Evolutionary conservation across 2,888 invertebrate species (phyloP), one percentile per base, ranked within the genome.

Genomic region (Tinea semifulvella): DNA sequence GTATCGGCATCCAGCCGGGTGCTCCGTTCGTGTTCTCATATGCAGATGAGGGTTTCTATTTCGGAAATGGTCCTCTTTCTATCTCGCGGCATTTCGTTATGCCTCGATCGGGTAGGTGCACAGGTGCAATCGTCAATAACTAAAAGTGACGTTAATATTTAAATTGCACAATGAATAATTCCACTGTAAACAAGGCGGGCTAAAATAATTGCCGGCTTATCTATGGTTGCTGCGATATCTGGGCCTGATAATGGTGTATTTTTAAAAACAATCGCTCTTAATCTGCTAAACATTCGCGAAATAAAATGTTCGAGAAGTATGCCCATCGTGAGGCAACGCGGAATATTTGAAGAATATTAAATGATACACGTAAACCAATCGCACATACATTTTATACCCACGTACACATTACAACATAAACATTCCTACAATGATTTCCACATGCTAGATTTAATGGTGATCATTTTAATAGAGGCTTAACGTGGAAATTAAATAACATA

Each of bases 1-100:
- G 57, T 55, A 53, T 49, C 49, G 57, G 57, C 47, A 62, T 57
- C 57, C 56, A 18, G 3, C 18, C 36, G 11, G 13, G 7, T 35
- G 35, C 35, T 18, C 36, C 36, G 36, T 18, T 36, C 36, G 36
- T 36, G 36, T 10, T 18, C 36, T n/a, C n/a, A 2, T 36, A 36
- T 36, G 35, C 14, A 35, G 35, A 35, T 35, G 36, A 11, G n/a
- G 8, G 36, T 36, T 36, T 36, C 36, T 36, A 36, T 36, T 36
- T 18, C 25, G 5, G 8, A 22, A n/a, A n/a, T n/a, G 31, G 31
- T 2, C 31, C 13, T 4, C n/a, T n/a, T 14, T 31, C 31, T 13
- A 13, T 14, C 13, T 13, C 2, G 2, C 31, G 2, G 26, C 31
- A n/a, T 31, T 31, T 14, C 31, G 31, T 14, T 31, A 3, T 2